phyloP scores from a whole-genome alignment of 1,140 invertebrate species.

The Anoplolepis gracilipes region DNA sequence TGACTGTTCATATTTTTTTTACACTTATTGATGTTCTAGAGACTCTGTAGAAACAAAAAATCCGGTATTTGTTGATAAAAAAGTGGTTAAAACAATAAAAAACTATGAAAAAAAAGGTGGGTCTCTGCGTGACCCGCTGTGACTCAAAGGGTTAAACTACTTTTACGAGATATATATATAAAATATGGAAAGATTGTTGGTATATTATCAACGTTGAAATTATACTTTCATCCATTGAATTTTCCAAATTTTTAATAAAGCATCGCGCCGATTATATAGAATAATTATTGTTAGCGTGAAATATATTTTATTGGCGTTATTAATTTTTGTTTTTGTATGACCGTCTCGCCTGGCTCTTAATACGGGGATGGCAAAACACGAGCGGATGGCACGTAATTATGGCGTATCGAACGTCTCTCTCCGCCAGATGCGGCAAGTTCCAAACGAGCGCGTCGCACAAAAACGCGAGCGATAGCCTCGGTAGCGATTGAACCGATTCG shows the following conservation, averaged over 20 bases:
- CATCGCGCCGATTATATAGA: neutral
- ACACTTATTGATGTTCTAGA: too few relatives aligned
- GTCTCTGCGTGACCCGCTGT: too few relatives aligned
- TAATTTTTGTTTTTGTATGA: neutral
- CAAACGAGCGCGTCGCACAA: constrained; percentile 38
- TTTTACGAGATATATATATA: neutral
- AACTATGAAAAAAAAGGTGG: too few relatives aligned
- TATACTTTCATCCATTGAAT: neutral
- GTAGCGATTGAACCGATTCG: constrained; percentile 61
- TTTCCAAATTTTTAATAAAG: neutral
- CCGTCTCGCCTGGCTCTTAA: neutral
- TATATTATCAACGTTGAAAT: neutral
- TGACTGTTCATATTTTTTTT: too few relatives aligned
- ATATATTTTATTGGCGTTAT: neutral
- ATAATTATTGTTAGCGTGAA: neutral
- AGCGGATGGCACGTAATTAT: constrained; percentile 50
- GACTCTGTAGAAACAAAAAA: too few relatives aligned
- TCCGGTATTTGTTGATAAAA: too few relatives aligned
- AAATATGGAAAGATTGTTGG: neutral
- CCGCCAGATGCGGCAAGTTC: constrained; percentile 46
- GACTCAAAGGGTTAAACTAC: too few relatives aligned
- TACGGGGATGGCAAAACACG: constrained; percentile 8
- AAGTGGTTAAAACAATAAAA: too few relatives aligned
- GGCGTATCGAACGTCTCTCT: constrained; percentile 46
- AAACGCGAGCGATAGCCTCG: constrained; percentile 50